A percentile compares a stretch with the other conserved stretches of the same genome.
phyloP scores from a whole-genome alignment of 2,888 invertebrate genomes.

The Cosmia pyralina region DNA sequence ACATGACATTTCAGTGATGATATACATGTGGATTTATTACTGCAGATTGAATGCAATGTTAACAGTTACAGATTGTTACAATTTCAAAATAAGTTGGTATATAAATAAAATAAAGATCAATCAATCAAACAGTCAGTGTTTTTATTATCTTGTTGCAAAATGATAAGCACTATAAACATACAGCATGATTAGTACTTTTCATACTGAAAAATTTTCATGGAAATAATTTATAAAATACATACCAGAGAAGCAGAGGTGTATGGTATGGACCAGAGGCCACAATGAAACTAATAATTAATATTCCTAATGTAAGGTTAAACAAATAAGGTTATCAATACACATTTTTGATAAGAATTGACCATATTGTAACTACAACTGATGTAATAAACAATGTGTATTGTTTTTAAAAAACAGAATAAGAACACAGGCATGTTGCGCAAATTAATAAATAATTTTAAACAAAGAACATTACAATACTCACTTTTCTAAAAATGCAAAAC shows the following conservation, averaged over 20 bases:
- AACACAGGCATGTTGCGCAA: constrained; percentile 48
- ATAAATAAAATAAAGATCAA: constrained; percentile 18
- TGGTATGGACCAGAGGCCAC: constrained; percentile 13
- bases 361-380: constrained; percentile 42
- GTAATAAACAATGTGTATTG: constrained; percentile 54
- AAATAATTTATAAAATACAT: constrained; percentile 31
- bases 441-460: constrained; percentile 61
- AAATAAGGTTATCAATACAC: constrained; percentile 61
- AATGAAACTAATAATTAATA: constrained; percentile 37
- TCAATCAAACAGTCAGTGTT: constrained; percentile 24
- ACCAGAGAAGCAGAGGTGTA: constrained; percentile 42
- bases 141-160: constrained; percentile 33
- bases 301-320: constrained; percentile 50
- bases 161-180: constrained; percentile 29
- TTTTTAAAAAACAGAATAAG: constrained; percentile 52
- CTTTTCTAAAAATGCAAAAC: constrained; percentile 86
- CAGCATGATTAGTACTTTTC: constrained; percentile 13
- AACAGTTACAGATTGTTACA: not conserved
- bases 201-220: not conserved
- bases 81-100: not conserved
- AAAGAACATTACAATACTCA: constrained; percentile 72
- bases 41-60: not conserved
- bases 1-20: not conserved
- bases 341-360: constrained; percentile 58
- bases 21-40: not conserved